Evolutionary conservation across 2,888 invertebrate species (phyloP).

Genomic region (Cylindroiulus punctatus): DNA sequence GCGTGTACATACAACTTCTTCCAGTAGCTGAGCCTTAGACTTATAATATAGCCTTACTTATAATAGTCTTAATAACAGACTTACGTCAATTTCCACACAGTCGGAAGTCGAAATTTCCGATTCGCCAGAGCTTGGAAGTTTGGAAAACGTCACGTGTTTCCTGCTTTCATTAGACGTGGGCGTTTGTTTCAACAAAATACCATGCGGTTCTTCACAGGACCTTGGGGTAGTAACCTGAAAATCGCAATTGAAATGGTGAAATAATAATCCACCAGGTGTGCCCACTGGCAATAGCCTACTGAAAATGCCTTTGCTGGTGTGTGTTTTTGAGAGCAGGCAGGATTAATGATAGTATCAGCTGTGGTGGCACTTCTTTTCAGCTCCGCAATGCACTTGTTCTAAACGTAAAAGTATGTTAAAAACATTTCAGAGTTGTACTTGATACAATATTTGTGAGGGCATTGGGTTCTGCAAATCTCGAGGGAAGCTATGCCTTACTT

Average conservation of each 20-base stretch:
- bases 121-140: background rate
- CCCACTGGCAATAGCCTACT: too few relatives aligned
- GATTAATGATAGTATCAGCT: background rate
- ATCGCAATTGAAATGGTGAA: background rate
- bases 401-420: background rate
- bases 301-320: background rate
- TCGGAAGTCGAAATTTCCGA: conserved; percentile 30
- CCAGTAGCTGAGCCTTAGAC: too few relatives aligned
- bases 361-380: background rate
- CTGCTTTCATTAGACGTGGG: background rate
- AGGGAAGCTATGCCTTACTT: background rate
- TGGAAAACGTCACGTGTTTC: conserved; percentile 4
- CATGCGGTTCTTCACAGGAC: background rate
- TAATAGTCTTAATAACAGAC: too few relatives aligned
- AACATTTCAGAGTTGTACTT: background rate
- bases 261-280: background rate
- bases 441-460: too few relatives aligned
- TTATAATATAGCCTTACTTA: too few relatives aligned
- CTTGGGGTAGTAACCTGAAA: background rate
- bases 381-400: background rate
- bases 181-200: background rate
- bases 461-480: too few relatives aligned
- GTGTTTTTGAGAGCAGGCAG: background rate
- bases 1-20: too few relatives aligned
- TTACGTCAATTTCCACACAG: background rate